These are phyloP conservation scores for Caenorhabditis briggsae DNA, from an alignment of 1,140 invertebrate genomes.

Conservation along the genomic window DNA sequence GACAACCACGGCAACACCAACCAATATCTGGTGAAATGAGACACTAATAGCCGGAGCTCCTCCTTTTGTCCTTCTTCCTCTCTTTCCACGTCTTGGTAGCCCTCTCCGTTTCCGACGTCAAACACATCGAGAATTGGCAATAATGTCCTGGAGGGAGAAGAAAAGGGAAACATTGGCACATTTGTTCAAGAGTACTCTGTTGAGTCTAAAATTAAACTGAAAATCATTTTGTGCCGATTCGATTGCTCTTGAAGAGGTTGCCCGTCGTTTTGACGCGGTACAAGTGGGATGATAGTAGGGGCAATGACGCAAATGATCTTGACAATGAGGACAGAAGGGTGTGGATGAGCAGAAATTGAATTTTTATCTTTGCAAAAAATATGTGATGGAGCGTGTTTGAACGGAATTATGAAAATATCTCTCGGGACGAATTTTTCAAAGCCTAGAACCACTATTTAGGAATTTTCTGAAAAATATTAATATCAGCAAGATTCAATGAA, in stretches of 20 bases:
- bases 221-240: slow-evolving; percentile 5
- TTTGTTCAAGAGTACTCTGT: slow-evolving; percentile 34
- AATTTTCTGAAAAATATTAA: too few relatives aligned
- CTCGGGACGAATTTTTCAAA: too few relatives aligned
- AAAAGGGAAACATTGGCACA: slow-evolving; percentile 39
- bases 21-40: slow-evolving; percentile 14
- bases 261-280: not conserved
- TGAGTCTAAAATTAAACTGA: slow-evolving; percentile 41
- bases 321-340: not conserved
- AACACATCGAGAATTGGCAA: slow-evolving; percentile 54
- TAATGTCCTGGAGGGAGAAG: slow-evolving; percentile 23
- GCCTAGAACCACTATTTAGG: too few relatives aligned
- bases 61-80: not conserved
- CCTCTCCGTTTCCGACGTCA: slow-evolving; percentile 38
- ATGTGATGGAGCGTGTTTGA: too few relatives aligned
- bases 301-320: not conserved
- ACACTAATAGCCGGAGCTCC: not conserved
- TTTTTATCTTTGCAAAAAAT: too few relatives aligned
- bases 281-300: not conserved
- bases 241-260: slow-evolving; percentile 41
- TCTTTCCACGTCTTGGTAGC: not conserved
- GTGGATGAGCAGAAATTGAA: slow-evolving; percentile 25
- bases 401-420: too few relatives aligned
- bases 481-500: too few relatives aligned
- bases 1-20: not conserved